Evolutionary conservation across 2,113 vertebrate species (phyloP), one percentile per base, ranked within the genome.

Genomic region (Etheostoma cragini): DNA sequence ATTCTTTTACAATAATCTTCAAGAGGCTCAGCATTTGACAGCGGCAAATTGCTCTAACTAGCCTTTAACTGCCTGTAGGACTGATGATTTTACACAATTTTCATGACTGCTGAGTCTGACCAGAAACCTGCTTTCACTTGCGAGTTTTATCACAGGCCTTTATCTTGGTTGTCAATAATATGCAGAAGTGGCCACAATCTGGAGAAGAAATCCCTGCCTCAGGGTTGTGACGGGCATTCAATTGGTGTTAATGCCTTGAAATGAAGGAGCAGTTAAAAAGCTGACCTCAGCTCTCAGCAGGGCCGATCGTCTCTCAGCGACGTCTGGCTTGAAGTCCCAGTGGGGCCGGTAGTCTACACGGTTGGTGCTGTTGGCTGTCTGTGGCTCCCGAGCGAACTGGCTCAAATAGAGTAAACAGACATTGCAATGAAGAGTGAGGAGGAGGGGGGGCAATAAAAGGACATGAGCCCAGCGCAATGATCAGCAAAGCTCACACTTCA

Each of bases 231-330:
- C 85, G 89, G 83, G 63, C 76, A 70, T 89, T 91, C 80, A 74
- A 86, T 87, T 65, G 81, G 82, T 71, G 84, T 80, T 87, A 89
- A 87, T 89, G 81, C 66, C 82, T 54, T 74, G 80, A 85, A 87
- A 58, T 74, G 80, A 85, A 87, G 33, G 79, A 84, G 63, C 73
- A 66, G 81, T 81, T 84, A 76, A 81, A 30, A 69, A 76, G 72
- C 90, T 93, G 89, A 96, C 95, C 94, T 96, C 93, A 80, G 93
- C 87, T 92, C 90, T 92, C 73, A 85, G 93, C 77, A 86, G 76
- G 58, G 85, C 89, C 35, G 52, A 83, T 87, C 91, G 85, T 67
- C 90, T 90, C 79, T 86, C 79, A 53, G 57, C 89, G 76, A 82
- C 63, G 83, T 95, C 93, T 50, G 93, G 90, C 76, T 74, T 72